Evolutionary conservation across 2,113 vertebrate species (phyloP).

Genomic region (Nannospalax galili): DNA sequence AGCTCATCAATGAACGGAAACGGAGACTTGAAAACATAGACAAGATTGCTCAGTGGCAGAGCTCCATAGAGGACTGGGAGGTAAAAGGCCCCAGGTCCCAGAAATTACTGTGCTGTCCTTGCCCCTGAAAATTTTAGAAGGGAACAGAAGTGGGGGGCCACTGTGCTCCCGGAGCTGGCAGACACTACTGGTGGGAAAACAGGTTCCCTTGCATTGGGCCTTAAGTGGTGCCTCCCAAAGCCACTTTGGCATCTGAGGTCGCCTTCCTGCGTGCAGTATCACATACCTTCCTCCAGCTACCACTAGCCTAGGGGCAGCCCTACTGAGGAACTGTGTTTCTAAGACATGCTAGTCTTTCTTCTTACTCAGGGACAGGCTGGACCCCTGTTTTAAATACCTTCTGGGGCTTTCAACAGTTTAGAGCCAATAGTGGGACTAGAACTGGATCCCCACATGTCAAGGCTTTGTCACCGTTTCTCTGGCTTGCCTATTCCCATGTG

Average conservation of each 20-base stretch:
- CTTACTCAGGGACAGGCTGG: background rate
- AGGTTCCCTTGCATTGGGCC: background rate
- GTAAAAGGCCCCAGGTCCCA: constrained; percentile 80
- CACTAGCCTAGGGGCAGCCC: background rate
- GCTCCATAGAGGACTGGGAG: constrained; percentile 97
- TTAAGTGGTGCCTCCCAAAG: background rate
- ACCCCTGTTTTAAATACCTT: background rate
- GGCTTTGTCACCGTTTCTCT: background rate
- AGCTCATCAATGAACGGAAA: constrained; percentile 96
- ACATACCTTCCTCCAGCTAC: background rate
- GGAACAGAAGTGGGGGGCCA: background rate
- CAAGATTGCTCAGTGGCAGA: constrained; percentile 98
- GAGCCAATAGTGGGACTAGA: background rate
- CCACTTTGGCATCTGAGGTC: background rate
- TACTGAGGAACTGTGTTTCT: background rate
- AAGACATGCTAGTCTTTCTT: background rate
- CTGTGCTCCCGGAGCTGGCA: background rate
- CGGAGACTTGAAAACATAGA: constrained; percentile 97
- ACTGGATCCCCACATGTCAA: rapidly evolving
- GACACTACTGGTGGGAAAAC: background rate
- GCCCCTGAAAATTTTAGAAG: background rate
- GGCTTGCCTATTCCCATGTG: background rate
- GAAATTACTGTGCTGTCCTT: background rate
- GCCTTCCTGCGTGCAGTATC: background rate
- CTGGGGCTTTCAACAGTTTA: background rate